These are phyloP conservation scores for Hypocryptadius cinnamomeus DNA, from an alignment of 2,113 vertebrate species.

Conservation along the genomic window DNA sequence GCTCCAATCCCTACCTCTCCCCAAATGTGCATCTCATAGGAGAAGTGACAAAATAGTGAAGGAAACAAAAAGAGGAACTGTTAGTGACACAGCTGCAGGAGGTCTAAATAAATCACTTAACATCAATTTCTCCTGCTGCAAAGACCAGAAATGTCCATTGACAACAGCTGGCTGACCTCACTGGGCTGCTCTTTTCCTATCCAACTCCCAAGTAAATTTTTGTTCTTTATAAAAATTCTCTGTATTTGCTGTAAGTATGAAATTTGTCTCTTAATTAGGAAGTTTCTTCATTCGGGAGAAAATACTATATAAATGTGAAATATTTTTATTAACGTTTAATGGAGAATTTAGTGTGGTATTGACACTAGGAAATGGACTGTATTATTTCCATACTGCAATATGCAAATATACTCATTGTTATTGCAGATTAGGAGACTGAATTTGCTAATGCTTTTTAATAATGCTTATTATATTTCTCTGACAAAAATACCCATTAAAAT, in stretches of 20 bases:
- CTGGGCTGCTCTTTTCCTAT: not conserved
- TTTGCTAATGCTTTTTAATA: constrained; percentile 50
- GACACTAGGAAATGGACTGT: constrained; percentile 27
- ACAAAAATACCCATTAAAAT: constrained; percentile 34
- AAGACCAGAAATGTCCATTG: not conserved
- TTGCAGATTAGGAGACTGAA: constrained; percentile 25
- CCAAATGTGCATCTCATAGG: not conserved
- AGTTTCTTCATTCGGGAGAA: not conserved
- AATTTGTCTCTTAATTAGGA: not conserved
- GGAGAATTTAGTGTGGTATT: constrained; percentile 2
- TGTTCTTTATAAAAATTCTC: not conserved
- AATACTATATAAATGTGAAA: not conserved
- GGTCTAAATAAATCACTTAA: not conserved
- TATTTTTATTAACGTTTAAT: constrained; percentile 25
- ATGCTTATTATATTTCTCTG: constrained; percentile 44
- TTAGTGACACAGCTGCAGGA: not conserved
- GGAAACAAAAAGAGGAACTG: not conserved
- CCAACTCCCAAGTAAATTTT: not conserved
- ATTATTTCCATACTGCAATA: constrained; percentile 1
- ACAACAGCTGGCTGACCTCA: not conserved
- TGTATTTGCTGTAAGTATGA: not conserved
- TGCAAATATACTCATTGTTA: constrained; percentile 43
- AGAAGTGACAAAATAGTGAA: not conserved
- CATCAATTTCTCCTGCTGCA: not conserved
- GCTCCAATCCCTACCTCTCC: not conserved